A percentile compares a stretch with the other conserved stretches of the same genome.
Conservation (phyloP, 2,888 invertebrate species). For the Agrotis segetum region DNA sequence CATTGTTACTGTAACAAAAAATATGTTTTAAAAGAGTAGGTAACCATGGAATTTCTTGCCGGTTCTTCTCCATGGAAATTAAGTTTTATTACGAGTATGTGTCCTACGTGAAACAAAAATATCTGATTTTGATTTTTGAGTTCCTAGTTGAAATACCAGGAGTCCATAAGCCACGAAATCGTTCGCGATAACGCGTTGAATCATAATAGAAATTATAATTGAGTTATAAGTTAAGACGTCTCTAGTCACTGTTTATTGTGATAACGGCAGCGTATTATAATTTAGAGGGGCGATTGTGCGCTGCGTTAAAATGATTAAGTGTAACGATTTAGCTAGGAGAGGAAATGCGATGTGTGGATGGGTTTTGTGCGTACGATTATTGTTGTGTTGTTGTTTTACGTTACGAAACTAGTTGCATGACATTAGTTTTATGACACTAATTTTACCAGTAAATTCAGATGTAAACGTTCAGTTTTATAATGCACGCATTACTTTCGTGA, state of each 20-base stretch:
- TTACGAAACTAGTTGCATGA: no score
- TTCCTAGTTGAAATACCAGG: conserved; percentile 6
- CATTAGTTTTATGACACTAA: no score
- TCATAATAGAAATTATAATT: conserved; percentile 75
- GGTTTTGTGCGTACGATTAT: conserved; percentile 17
- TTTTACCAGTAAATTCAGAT: no score
- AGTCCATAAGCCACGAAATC: conserved; percentile 8
- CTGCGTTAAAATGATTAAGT: conserved; percentile 54
- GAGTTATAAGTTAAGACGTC: conserved; percentile 69
- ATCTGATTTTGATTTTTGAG: no score
- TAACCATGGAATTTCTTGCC: no score
- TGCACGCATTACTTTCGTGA: no score
- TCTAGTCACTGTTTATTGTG: conserved; percentile 58
- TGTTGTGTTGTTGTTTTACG: neutral
- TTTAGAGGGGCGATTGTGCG: conserved; percentile 43
- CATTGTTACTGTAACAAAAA: no score
- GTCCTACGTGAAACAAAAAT: no score
- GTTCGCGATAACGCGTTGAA: conserved; percentile 68
- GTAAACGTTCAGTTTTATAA: no score
- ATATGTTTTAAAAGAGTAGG: no score
- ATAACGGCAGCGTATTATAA: conserved; percentile 58
- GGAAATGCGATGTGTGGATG: conserved; percentile 8
- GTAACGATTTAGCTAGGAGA: conserved; percentile 45
- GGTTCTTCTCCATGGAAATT: no score
- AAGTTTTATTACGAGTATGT: no score